A percentile compares a stretch with the other conserved stretches of the same genome.
Conservation (phyloP, 1,140 invertebrate genomes). For the Heliconius nattereri region DNA sequence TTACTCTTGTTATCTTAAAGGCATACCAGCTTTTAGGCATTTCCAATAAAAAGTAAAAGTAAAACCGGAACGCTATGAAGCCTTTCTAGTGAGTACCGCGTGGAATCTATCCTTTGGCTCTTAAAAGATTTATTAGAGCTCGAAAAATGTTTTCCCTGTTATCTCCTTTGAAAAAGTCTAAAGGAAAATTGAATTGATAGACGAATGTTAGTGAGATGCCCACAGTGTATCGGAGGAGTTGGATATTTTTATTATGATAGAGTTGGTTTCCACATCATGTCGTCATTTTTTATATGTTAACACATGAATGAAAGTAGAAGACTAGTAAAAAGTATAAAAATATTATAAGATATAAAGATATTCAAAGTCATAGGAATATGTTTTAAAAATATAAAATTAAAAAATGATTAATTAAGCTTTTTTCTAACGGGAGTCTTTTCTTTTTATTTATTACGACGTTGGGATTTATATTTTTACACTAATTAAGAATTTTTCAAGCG, state of each 20-base stretch:
- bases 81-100: conserved; percentile 6
- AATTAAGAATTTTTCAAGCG: background rate
- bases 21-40: conserved; percentile 20
- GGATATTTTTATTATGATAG: no score
- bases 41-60: conserved; percentile 14
- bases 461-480: background rate
- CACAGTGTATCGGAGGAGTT: background rate
- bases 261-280: no score
- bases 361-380: background rate
- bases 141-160: conserved; percentile 9
- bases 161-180: background rate
- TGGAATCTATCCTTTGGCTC: conserved; percentile 16
- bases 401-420: no score
- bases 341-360: no score
- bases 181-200: background rate
- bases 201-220: background rate
- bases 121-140: conserved; percentile 16
- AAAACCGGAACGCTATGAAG: conserved; percentile 10
- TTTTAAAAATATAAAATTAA: background rate
- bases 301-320: no score
- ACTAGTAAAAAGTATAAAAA: no score
- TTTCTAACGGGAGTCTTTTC: background rate
- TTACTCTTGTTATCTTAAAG: conserved; percentile 18
- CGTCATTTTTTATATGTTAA: no score
- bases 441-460: background rate